Conservation (phyloP, 2,113 vertebrate genomes). For the Nothocercus julius region DNA sequence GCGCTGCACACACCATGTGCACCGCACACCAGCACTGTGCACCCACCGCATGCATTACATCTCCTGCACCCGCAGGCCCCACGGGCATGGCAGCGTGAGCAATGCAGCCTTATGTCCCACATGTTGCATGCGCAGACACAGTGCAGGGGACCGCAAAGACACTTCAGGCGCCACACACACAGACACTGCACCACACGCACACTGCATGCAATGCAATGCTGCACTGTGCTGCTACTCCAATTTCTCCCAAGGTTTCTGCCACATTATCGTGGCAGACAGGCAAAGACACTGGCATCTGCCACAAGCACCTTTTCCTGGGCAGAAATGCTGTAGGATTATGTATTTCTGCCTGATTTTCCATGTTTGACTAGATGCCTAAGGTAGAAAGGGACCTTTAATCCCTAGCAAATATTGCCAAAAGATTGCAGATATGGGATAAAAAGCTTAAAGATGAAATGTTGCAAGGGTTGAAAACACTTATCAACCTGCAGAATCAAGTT, state of each 20-base stretch:
- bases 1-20: no score
- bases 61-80: no score
- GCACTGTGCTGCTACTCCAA: no score
- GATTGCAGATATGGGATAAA: constrained; percentile 44
- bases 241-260: not conserved
- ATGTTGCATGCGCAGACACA: no score
- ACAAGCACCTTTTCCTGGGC: not conserved
- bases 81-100: no score
- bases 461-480: not conserved
- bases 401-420: constrained; percentile 15
- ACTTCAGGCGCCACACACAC: no score
- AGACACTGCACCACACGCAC: no score
- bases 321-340: not conserved
- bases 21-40: no score
- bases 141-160: no score
- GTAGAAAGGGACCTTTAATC: constrained; percentile 35
- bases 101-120: no score
- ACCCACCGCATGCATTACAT: not conserved
- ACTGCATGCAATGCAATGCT: no score
- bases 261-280: rapidly evolving
- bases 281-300: not conserved
- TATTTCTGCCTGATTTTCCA: constrained; percentile 25
- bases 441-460: constrained; percentile 30
- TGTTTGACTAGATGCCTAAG: not conserved
- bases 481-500: not conserved